A percentile compares a stretch with the other conserved stretches of the same genome.
These are phyloP conservation scores for Lepidocyrtinus sp. DNA, from an alignment of 2,888 invertebrate species.

Conservation along the genomic window DNA sequence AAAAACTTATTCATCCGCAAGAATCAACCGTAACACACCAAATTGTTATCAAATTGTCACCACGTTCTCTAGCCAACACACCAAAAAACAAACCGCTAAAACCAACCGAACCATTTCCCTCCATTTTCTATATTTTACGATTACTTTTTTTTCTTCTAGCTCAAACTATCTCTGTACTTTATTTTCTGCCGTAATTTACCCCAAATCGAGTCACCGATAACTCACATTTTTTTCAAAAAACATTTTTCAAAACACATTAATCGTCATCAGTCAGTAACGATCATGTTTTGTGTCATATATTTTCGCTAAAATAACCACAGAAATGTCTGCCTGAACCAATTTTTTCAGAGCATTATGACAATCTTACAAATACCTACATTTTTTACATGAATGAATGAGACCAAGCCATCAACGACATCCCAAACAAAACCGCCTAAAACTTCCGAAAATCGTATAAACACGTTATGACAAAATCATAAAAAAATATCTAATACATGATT, in stretches of 20 bases:
- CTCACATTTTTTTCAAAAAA: not conserved
- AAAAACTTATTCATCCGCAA: too few relatives aligned
- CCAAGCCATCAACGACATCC: not conserved
- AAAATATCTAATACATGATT: not conserved
- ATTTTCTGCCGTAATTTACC: not conserved
- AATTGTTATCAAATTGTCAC: not conserved
- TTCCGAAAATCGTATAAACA: not conserved
- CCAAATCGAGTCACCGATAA: not conserved
- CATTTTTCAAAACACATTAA: not conserved
- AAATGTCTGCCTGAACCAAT: slow-evolving; percentile 34
- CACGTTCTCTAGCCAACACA: not conserved
- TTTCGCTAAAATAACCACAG: slow-evolving; percentile 10
- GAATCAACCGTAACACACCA: not conserved
- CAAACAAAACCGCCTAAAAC: not conserved
- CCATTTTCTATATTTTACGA: not conserved
- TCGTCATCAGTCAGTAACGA: not conserved
- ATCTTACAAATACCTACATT: not conserved
- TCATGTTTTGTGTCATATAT: not conserved
- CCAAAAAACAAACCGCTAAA: slow-evolving; percentile 3
- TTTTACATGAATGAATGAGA: slow-evolving; percentile 9
- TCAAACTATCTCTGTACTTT: not conserved
- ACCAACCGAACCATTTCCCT: slow-evolving; percentile 16
- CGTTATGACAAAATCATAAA: not conserved
- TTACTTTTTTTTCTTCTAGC: not conserved
- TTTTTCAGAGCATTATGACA: not conserved